phyloP scores from a whole-genome alignment of 2,888 invertebrate genomes.

The Eulithis testata region DNA sequence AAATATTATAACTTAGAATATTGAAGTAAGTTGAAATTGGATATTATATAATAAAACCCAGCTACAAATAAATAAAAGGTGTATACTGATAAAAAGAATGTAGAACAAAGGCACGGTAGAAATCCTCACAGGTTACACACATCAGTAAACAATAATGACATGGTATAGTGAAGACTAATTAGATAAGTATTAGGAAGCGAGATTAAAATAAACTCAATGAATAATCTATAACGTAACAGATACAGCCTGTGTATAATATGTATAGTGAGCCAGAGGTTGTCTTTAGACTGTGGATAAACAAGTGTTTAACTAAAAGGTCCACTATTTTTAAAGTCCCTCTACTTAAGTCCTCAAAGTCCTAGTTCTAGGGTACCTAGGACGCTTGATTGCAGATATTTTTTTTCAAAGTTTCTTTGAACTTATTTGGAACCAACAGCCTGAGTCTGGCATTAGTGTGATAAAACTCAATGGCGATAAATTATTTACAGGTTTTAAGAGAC shows the following conservation, averaged over 20 bases:
- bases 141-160: no score
- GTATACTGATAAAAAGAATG: no score
- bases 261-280: neutral
- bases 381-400: slow-evolving; percentile 9
- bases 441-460: slow-evolving; percentile 6
- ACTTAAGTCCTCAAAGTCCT: neutral
- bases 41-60: no score
- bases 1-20: neutral
- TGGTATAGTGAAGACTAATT: no score
- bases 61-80: no score
- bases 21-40: neutral
- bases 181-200: no score
- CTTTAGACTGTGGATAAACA: neutral
- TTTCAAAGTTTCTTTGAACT: neutral
- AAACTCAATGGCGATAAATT: neutral
- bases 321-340: slow-evolving; percentile 21
- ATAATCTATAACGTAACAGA: no score
- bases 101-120: no score
- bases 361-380: neutral
- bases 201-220: no score
- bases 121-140: no score
- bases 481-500: neutral
- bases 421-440: neutral
- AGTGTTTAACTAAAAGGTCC: slow-evolving; percentile 6
- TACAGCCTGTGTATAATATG: no score